Conservation (phyloP, 1,140 invertebrate genomes). For the Drosophila watanabei region DNA sequence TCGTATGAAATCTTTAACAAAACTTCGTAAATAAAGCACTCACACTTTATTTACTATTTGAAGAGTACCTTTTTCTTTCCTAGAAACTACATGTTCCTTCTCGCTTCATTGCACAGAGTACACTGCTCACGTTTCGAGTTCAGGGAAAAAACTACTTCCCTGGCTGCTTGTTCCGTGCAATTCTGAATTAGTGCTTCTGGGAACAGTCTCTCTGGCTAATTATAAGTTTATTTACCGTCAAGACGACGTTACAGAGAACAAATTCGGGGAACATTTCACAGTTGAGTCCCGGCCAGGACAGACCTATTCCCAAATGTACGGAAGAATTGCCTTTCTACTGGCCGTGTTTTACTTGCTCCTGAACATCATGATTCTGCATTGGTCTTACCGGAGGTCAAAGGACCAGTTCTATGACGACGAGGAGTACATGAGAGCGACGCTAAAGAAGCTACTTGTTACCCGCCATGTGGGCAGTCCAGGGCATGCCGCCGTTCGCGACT, state of each 20-base stretch:
- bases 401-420: conserved; percentile 83
- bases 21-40: not conserved
- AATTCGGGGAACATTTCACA: conserved; percentile 9
- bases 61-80: not conserved
- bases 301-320: not conserved
- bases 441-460: conserved; percentile 90
- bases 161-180: not conserved
- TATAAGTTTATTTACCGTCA: not conserved
- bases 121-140: not conserved
- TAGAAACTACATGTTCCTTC: not conserved
- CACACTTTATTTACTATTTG: not conserved
- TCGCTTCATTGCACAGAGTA: not conserved
- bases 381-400: not conserved
- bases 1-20: not conserved
- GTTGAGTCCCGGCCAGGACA: not conserved
- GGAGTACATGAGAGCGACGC: conserved; percentile 88
- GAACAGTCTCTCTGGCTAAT: conserved; percentile 1
- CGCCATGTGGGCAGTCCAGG: conserved; percentile 90
- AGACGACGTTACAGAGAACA: conserved; percentile 17
- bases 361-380: not conserved
- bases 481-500: conserved; percentile 90
- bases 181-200: not conserved
- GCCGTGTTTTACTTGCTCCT: conserved; percentile 10
- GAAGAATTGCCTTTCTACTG: conserved; percentile 3
- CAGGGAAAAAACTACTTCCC: not conserved